These are phyloP conservation scores for Rallus crepitans DNA, from an alignment of 2,797 vertebrate species.

Conservation along the genomic window DNA sequence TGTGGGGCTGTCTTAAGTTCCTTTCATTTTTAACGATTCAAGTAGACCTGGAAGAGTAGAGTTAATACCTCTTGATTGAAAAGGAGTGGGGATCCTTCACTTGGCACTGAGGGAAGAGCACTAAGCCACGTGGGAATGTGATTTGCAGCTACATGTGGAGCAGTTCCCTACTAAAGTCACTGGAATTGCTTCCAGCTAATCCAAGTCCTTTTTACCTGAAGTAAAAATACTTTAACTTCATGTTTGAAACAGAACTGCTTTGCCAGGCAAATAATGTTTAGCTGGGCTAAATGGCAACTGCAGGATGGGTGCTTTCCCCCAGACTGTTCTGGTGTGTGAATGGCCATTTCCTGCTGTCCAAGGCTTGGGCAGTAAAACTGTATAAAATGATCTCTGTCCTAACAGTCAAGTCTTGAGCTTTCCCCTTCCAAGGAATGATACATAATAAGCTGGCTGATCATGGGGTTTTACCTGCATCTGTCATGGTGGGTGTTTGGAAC, in stretches of 20 bases:
- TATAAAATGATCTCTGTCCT: background rate
- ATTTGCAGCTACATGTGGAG: background rate
- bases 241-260: background rate
- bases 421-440: background rate
- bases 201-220: background rate
- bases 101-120: background rate
- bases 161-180: background rate
- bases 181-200: background rate
- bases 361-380: background rate
- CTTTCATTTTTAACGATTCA: background rate
- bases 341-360: background rate
- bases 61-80: background rate
- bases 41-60: background rate
- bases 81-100: background rate
- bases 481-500: background rate
- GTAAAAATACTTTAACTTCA: background rate
- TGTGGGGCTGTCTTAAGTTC: background rate
- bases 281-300: background rate
- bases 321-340: background rate
- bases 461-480: background rate
- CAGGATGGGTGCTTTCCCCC: background rate
- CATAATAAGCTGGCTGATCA: background rate
- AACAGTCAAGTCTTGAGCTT: background rate
- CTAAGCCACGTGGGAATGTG: background rate
- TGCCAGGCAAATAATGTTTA: background rate